These are phyloP conservation scores for Petrolisthes manimaculis DNA, from an alignment of 2,888 invertebrate species.

Conservation along the genomic window DNA sequence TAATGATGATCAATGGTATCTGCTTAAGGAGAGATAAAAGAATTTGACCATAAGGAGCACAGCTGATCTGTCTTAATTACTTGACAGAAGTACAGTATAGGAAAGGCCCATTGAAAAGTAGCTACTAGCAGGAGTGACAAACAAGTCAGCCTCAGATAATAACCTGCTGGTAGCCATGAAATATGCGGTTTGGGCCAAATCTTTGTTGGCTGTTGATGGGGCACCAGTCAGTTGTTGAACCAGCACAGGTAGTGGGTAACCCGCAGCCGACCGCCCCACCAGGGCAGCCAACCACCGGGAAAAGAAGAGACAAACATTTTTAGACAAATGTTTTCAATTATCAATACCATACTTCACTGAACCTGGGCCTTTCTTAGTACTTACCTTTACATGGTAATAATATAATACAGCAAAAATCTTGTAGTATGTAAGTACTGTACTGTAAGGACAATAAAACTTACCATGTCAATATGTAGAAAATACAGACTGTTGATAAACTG, in stretches of 20 bases:
- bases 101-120: conserved; percentile 48
- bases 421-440: not conserved
- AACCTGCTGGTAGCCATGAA: conserved; percentile 98
- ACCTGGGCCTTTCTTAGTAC: not conserved
- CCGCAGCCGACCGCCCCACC: conserved; percentile 58
- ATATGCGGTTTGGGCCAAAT: conserved; percentile 97
- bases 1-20: not conserved
- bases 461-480: not conserved
- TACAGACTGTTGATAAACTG: too few species aligned
- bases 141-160: conserved; percentile 58
- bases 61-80: conserved; percentile 41
- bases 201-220: conserved; percentile 83
- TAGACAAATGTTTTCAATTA: conserved; percentile 44
- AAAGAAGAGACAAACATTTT: conserved; percentile 63
- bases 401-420: not conserved
- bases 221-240: conserved; percentile 44
- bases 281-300: conserved; percentile 65
- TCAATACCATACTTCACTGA: not conserved
- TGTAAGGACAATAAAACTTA: not conserved
- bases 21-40: conserved; percentile 24
- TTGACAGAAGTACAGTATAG: conserved; percentile 32
- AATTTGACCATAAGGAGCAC: conserved; percentile 31
- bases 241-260: conserved; percentile 59
- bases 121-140: conserved; percentile 58
- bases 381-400: too few species aligned